Percentiles rank a stretch among this genome's conserved stretches.
These are phyloP conservation scores for Resseliella maxima DNA, from an alignment of 2,888 invertebrate genomes.

Conservation along the genomic window DNA sequence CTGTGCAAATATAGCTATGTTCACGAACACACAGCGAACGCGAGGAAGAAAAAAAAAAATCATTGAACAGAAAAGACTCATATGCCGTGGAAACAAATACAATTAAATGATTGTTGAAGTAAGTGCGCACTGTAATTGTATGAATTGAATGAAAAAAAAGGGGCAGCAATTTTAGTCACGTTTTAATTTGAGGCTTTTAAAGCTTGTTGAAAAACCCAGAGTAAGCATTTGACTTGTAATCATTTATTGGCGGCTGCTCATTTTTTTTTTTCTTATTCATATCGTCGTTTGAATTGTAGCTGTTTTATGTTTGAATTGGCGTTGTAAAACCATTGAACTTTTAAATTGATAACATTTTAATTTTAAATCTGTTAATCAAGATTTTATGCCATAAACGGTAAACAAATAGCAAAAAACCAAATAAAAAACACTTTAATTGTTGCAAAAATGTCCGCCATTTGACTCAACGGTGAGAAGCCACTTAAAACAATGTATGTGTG, in stretches of 20 bases:
- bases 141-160: not conserved
- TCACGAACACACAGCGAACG: not conserved
- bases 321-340: not conserved
- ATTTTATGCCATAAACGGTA: not conserved
- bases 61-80: not conserved
- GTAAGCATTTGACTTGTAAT: not conserved
- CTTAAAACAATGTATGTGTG: not conserved
- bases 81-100: not conserved
- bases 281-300: not conserved
- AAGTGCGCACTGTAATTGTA: not conserved
- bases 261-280: not conserved
- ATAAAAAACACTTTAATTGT: too few species aligned
- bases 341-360: not conserved
- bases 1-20: conserved; percentile 22
- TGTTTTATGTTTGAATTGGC: not conserved
- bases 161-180: conserved; percentile 5
- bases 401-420: too few species aligned
- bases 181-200: not conserved
- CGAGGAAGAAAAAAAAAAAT: not conserved
- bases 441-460: not conserved
- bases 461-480: not conserved
- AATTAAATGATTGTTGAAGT: not conserved
- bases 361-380: not conserved
- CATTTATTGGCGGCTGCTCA: not conserved
- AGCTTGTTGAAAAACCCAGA: not conserved